Conservation (phyloP, 30 jellyfish, hydroid and myxozoan genomes). For the Pseudorhiza aurosa region DNA sequence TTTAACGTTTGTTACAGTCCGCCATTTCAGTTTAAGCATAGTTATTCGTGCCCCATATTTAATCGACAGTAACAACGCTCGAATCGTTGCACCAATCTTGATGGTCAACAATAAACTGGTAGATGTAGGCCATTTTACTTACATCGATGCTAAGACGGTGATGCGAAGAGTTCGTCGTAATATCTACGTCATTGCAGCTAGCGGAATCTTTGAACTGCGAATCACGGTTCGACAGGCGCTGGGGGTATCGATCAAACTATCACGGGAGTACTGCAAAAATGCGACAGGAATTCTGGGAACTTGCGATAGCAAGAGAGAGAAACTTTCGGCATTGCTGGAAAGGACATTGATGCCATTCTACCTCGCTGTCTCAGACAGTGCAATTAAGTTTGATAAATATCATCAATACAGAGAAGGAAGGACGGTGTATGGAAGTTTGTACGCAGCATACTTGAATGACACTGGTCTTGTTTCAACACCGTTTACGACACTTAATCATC, state of each 20-base stretch:
- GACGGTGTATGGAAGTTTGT: slow-evolving; percentile 18
- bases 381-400: slow-evolving; percentile 7
- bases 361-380: slow-evolving; percentile 21
- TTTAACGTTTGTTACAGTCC: slow-evolving; percentile 31
- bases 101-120: slow-evolving; percentile 12
- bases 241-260: slow-evolving; percentile 9
- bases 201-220: slow-evolving; percentile 6
- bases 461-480: slow-evolving; percentile 38
- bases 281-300: slow-evolving; percentile 50
- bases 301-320: slow-evolving; percentile 38
- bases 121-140: slow-evolving; percentile 39
- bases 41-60: slow-evolving; percentile 62
- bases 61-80: not conserved
- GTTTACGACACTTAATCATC: slow-evolving; percentile 1
- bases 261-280: slow-evolving; percentile 8
- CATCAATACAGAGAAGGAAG: not conserved
- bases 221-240: slow-evolving; percentile 33
- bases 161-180: slow-evolving; percentile 27
- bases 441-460: slow-evolving; percentile 36
- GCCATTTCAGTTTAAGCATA: not conserved
- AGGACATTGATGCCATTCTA: not conserved
- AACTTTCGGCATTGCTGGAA: not conserved
- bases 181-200: slow-evolving; percentile 12
- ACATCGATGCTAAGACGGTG: slow-evolving; percentile 1
- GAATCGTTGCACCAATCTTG: slow-evolving; percentile 20